Percentiles rank a stretch among this genome's conserved stretches.
phyloP scores from a whole-genome alignment of 2,113 vertebrate species.

The Bos taurus region DNA sequence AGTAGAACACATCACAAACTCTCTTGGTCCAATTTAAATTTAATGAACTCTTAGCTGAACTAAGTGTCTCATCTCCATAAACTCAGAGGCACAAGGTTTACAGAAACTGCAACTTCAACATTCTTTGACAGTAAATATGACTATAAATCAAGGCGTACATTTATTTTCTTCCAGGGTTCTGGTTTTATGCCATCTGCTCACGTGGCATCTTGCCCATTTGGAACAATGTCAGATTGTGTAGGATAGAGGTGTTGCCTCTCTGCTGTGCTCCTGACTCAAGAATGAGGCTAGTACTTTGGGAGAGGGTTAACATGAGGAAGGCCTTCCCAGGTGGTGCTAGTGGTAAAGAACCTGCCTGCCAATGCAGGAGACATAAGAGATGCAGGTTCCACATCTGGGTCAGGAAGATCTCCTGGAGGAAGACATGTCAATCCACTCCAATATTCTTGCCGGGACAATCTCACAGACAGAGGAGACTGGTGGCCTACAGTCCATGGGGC shows the following conservation, averaged over 20 bases:
- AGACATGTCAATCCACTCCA: neutral
- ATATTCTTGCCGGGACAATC: neutral
- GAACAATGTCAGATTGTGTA: neutral
- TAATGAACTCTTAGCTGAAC: conserved; percentile 30
- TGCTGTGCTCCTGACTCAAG: neutral
- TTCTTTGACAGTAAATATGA: neutral
- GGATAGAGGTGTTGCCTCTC: neutral
- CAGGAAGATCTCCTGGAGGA: neutral
- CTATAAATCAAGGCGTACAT: neutral
- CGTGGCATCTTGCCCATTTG: neutral
- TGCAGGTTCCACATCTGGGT: neutral
- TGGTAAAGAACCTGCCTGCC: neutral
- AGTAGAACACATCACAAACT: neutral
- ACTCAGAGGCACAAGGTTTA: neutral
- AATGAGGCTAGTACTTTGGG: neutral
- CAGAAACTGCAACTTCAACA: conserved; percentile 38
- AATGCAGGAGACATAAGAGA: neutral
- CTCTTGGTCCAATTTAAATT: conserved; percentile 39
- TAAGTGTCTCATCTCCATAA: conserved; percentile 30
- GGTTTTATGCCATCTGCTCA: neutral
- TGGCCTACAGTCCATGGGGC: neutral
- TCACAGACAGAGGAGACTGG: neutral
- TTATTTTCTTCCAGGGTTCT: neutral
- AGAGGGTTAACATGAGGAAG: neutral
- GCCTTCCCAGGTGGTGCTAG: neutral